Evolutionary conservation across 2,113 vertebrate species (phyloP).

Genomic region (Phrynosoma platyrhinos): DNA sequence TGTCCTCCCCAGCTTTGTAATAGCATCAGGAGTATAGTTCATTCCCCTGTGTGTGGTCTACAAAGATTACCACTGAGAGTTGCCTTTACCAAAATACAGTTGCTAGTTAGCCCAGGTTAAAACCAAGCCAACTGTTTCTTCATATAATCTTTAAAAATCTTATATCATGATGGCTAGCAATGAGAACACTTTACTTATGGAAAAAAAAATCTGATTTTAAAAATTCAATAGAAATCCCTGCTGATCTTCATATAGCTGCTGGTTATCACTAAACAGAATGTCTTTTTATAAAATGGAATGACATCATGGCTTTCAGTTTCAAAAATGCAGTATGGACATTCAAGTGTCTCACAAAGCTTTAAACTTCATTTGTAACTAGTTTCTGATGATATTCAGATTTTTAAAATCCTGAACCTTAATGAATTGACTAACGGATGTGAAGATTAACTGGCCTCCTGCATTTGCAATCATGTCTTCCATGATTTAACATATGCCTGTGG

Average conservation of each 20-base stretch:
- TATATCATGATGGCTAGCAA: neutral
- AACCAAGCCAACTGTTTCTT: neutral
- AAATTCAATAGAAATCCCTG: neutral
- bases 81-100: neutral
- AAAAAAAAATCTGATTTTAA: neutral
- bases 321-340: neutral
- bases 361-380: neutral
- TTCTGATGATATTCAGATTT: neutral
- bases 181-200: neutral
- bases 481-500: neutral
- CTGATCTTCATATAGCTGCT: neutral
- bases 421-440: conserved; percentile 19
- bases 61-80: neutral
- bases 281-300: neutral
- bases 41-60: neutral
- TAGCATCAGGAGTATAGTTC: neutral
- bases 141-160: neutral
- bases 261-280: neutral
- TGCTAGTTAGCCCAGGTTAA: neutral
- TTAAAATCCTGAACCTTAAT: conserved; percentile 23
- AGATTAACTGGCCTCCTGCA: conserved; percentile 38
- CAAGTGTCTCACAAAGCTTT: neutral
- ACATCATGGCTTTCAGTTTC: neutral
- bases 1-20: neutral
- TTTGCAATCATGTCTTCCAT: conserved; percentile 26